phyloP scores from a whole-genome alignment of 2,888 invertebrate genomes.

The Argynnis bischoffii region DNA sequence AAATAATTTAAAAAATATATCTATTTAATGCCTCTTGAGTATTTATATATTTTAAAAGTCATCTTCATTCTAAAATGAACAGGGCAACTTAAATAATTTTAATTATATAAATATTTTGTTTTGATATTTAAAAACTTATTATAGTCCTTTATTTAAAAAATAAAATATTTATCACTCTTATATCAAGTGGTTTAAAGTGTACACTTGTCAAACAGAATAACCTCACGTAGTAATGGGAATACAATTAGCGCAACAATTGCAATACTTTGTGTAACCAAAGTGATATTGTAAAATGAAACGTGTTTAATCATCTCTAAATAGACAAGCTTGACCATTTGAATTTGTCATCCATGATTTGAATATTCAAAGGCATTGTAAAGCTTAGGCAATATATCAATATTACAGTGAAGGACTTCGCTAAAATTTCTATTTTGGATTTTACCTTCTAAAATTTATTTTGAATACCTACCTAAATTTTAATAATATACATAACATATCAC shows the following conservation, averaged over 20 bases:
- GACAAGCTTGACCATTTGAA: conserved; percentile 15
- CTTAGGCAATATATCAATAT: conserved; percentile 8
- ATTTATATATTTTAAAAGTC: too few species aligned
- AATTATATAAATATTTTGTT: too few species aligned
- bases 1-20: too few species aligned
- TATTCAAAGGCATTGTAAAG: conserved; percentile 14
- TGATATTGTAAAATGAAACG: conserved; percentile 33
- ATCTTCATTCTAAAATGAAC: too few species aligned
- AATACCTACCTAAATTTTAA: too few species aligned
- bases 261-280: conserved; percentile 21
- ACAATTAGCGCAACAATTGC: conserved; percentile 28
- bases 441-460: background rate
- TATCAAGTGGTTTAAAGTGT: background rate
- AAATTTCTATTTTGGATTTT: conserved; percentile 4
- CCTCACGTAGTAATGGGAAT: conserved; percentile 28
- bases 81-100: too few species aligned
- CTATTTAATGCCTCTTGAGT: too few species aligned
- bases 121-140: background rate
- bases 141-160: background rate
- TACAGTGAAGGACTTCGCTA: conserved; percentile 8
- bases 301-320: conserved; percentile 32
- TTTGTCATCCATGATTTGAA: too few species aligned
- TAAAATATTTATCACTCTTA: conserved; percentile 1
- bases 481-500: too few species aligned
- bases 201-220: conserved; percentile 8